Base-by-base conservation (phyloP, 1,140 invertebrate species). In the Danaus melanippus region DNA sequence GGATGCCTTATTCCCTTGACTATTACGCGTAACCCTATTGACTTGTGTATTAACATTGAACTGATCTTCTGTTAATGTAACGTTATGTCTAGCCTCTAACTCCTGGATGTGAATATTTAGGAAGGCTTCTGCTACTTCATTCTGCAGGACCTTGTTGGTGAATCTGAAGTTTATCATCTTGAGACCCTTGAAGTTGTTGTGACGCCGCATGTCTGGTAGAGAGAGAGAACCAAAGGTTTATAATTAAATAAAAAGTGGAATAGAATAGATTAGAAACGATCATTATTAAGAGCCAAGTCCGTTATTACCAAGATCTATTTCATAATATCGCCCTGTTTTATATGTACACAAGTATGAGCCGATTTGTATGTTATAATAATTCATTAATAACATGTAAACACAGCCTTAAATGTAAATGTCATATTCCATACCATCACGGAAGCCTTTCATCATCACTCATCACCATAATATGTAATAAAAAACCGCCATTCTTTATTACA, bases 111-210 rank as follows among this genome's bases (percentile, higher is more conserved):
- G 88, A 12, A 91, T 58, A 84, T 89, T 90, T 7, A 91, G 81
- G 45, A 85, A 67, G 1, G 89, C 90, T 47, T 87, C 86, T 17
- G 85, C 67, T 0, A 91, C 86, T 56, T 87, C 85, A 57, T 88
- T 88, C 56, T 88, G 84, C 9, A 87, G 76, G 15, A 89, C 80
- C 63, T 89, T 89, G 12, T 89, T 85, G 5, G 89, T 87, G 54
- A 91, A 89, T 49, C 80, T 86, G 66, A 91, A 91, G 76, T 88
- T 89, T 52, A 89, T 83, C 39, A 88, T 75, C 60, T 86, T 86
- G 8, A 86, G 74, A 10, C 83, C 84, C 55, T 87, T 84, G 67
- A 85, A 81, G 60, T 79, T 81, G 54, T 86, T 87, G 50, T 87
- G 80, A 9, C 87, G 69, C 60, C 79, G 73, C 6, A 69, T 76